Percentiles rank a stretch among this genome's conserved stretches.
Evolutionary conservation across 2,888 invertebrate genomes (phyloP).

Genomic region (Noctua fimbriata): DNA sequence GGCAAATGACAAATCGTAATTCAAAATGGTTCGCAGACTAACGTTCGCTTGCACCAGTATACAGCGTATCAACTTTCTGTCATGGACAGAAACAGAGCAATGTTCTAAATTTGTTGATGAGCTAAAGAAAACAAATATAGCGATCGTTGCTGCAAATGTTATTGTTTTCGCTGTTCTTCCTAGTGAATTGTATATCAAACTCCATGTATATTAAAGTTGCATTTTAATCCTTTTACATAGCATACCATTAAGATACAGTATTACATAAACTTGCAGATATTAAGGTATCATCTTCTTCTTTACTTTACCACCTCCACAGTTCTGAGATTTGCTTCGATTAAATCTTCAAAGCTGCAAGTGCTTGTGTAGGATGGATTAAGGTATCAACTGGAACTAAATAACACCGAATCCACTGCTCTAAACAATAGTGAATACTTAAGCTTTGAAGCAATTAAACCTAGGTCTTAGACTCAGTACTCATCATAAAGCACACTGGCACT

Average conservation of each 20-base stretch:
- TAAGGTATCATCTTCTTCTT: no score
- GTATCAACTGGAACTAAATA: neutral
- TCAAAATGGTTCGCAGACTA: neutral
- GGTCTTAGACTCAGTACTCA: neutral
- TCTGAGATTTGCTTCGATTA: no score
- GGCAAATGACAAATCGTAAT: neutral
- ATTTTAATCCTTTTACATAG: no score
- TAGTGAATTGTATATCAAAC: neutral
- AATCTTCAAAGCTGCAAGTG: no score
- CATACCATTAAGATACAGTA: neutral
- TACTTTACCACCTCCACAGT: no score
- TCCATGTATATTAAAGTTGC: no score
- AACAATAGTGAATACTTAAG: slow-evolving; percentile 16
- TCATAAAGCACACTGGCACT: neutral
- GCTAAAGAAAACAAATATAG: neutral
- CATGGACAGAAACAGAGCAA: neutral
- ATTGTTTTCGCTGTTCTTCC: neutral
- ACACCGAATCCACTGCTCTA: no score
- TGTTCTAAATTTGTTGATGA: neutral
- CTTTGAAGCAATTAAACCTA: slow-evolving; percentile 20
- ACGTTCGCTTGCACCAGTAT: neutral
- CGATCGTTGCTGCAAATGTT: neutral
- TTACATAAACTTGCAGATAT: neutral
- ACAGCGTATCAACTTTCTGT: neutral
- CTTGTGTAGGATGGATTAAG: no score